Evolutionary conservation across 2,797 vertebrate species (phyloP).

Genomic region (Tokudaia tokunoshimensis): DNA sequence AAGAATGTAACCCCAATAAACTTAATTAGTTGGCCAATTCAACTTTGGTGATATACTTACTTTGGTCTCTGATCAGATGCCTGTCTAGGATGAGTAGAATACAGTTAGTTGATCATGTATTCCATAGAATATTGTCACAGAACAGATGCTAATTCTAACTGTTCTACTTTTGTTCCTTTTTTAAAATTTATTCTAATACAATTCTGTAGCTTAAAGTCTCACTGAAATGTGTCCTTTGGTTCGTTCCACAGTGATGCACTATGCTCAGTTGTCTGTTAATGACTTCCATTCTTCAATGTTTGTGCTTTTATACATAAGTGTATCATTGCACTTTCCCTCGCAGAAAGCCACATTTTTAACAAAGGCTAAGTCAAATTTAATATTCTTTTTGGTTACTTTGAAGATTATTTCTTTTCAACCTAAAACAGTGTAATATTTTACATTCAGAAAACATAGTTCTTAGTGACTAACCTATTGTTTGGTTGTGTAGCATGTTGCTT

Average conservation of each 20-base stretch:
- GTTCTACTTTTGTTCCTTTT: not conserved
- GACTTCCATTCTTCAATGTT: not conserved
- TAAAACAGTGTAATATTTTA: not conserved
- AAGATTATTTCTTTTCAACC: conserved; percentile 6
- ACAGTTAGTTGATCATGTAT: too few relatives aligned
- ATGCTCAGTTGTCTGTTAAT: not conserved
- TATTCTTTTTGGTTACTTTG: not conserved
- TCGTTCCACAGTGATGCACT: not conserved
- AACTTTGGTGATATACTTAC: not conserved
- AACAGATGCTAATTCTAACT: not conserved
- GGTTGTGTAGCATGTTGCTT: not conserved
- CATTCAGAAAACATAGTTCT: not conserved
- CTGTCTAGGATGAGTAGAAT: not conserved
- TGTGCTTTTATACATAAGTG: not conserved
- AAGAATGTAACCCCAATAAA: not conserved
- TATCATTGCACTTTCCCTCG: not conserved
- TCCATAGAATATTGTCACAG: not conserved
- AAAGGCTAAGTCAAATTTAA: not conserved
- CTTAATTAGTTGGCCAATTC: not conserved
- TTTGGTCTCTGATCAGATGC: not conserved
- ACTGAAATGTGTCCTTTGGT: not conserved
- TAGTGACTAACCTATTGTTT: not conserved
- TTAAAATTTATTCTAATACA: not conserved
- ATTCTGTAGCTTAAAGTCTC: not conserved
- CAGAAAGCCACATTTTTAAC: not conserved